Evolutionary conservation across 1,140 invertebrate genomes (phyloP).

Genomic region (Dendroctonus ponderosae): DNA sequence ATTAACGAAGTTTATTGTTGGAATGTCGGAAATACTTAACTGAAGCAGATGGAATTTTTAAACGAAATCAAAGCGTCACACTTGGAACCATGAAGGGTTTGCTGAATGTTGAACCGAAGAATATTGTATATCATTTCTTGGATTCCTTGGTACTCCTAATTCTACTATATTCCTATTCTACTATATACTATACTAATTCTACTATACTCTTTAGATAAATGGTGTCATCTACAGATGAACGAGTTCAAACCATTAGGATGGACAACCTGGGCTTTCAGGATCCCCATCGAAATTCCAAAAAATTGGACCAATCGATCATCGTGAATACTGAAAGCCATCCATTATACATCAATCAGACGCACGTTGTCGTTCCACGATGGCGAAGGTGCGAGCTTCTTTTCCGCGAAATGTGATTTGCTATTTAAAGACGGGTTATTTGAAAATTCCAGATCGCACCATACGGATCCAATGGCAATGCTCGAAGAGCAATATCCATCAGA

Average conservation of each 20-base stretch:
- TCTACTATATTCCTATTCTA: no score
- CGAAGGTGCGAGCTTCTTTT: constrained; percentile 15
- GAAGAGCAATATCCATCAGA: constrained; percentile 64
- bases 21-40: no score
- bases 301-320: constrained; percentile 49
- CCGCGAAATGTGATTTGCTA: not conserved
- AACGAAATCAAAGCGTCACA: no score
- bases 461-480: constrained; percentile 60
- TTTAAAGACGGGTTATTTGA: not conserved
- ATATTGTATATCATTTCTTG: no score
- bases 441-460: constrained; percentile 47
- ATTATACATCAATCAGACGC: constrained; percentile 44
- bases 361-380: constrained; percentile 40
- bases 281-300: constrained; percentile 35
- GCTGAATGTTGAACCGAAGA: no score
- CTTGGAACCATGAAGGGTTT: not conserved
- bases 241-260: constrained; percentile 44
- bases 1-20: no score
- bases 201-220: constrained; percentile 47
- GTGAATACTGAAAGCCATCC: constrained; percentile 49
- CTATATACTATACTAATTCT: no score
- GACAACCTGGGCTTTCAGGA: constrained; percentile 53
- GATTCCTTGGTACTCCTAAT: no score
- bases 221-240: constrained; percentile 43
- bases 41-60: no score